Evolutionary conservation across 2,888 invertebrate genomes (phyloP), one percentile per base, ranked within the genome.

Genomic region (Scotopteryx bipunctaria): DNA sequence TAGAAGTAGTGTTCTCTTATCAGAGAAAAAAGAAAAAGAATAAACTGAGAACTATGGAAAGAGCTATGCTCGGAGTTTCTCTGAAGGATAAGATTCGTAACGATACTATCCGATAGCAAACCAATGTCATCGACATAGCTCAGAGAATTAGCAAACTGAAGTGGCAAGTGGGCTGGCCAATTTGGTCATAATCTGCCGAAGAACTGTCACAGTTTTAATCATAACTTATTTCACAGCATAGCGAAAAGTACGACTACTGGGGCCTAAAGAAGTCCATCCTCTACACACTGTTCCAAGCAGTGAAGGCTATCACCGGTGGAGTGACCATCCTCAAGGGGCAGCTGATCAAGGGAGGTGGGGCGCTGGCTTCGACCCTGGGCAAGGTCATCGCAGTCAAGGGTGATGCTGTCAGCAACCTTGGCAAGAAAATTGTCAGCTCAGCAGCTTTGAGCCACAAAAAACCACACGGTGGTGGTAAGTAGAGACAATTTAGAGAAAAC

Each of bases 291-390:
- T 93, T 97, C 73, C 96, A 97, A 92, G 96, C 97, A 0, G 94
- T 96, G 0, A 97, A 97, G 74, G 96, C 97, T 8, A 95, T 97
- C 57, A 95, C 96, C 5, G 97, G 97, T 5, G 96, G 96, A 37
- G 95, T 96, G 5, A 94, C 97, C 2, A 96, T 96, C 16, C 91
- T 96, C n/a, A 96, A 96, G 71, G 97, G 97, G 0, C 96, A 96
- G 78, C 87, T 97, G 17, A 94, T 97, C 65, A 96, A 96, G 84
- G 96, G 96, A 31, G 94, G 96, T 44, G 96, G 97, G 6, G 81
- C 89, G 0, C 67, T 92, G 16, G 91, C 91, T 0, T 69, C 86
- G 0, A 87, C 85, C 2, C 61, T 90, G 1, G 91, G 91, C 40
- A 85, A 91, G 70, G 89, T 95, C 37, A 94, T 96, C 50, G 93